Conservation (phyloP, 2,888 invertebrate genomes). For the Helleia helle region DNA sequence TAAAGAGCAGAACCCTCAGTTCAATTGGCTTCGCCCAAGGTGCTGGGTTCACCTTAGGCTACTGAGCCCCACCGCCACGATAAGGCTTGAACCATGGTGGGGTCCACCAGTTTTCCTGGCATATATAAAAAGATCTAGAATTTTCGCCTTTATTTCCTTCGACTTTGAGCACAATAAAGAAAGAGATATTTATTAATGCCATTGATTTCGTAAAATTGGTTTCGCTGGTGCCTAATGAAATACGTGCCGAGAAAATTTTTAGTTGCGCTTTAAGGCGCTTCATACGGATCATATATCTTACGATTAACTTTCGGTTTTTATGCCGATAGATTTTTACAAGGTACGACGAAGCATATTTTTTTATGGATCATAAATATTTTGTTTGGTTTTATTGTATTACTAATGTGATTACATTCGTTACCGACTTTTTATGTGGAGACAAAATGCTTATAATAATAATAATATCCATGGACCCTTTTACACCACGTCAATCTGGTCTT, state of each 20-base stretch:
- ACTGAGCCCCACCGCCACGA: too few relatives aligned
- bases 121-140: not conserved
- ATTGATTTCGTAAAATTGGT: slow-evolving; percentile 12
- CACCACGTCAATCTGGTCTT: too few relatives aligned
- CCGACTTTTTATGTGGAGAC: too few relatives aligned
- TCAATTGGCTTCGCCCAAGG: too few relatives aligned
- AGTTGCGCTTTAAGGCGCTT: slow-evolving; percentile 22
- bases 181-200: slow-evolving; percentile 6
- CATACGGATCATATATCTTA: not conserved
- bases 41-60: too few relatives aligned
- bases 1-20: too few relatives aligned
- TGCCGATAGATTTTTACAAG: too few relatives aligned
- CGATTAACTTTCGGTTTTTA: not conserved
- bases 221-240: slow-evolving; percentile 39
- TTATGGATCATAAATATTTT: not conserved
- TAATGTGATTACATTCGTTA: too few relatives aligned
- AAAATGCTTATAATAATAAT: too few relatives aligned
- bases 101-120: too few relatives aligned
- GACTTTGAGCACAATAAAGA: slow-evolving; percentile 3
- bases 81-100: too few relatives aligned
- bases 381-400: slow-evolving; percentile 2
- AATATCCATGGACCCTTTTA: too few relatives aligned
- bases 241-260: slow-evolving; percentile 58
- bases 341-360: slow-evolving; percentile 5
- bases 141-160: not conserved